A percentile compares a stretch with the other conserved stretches of the same genome.
These are phyloP conservation scores for Ptychodera flava DNA, from an alignment of 35 echinoderm and acorn worm genomes.

Conservation along the genomic window DNA sequence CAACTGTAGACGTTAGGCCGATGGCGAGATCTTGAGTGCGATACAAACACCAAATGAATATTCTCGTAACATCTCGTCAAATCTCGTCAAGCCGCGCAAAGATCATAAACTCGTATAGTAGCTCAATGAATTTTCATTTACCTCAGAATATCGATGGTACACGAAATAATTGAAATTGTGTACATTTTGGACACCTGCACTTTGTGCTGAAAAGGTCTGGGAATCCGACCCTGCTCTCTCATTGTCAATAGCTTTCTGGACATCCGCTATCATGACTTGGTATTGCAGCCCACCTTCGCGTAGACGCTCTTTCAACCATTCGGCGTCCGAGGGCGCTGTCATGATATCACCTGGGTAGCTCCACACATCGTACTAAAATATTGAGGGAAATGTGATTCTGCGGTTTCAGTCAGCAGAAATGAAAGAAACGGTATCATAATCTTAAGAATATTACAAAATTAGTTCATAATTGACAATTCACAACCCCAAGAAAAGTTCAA, in stretches of 20 bases:
- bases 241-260: not conserved
- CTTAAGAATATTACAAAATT: not conserved
- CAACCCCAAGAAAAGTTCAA: not conserved
- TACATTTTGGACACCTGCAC: not conserved
- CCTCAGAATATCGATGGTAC: not conserved
- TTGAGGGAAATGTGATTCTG: not conserved
- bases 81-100: no score
- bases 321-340: not conserved
- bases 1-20: no score
- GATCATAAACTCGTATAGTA: no score
- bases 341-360: not conserved
- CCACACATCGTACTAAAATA: not conserved
- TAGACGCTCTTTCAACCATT: not conserved
- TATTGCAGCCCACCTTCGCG: not conserved
- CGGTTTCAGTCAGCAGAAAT: not conserved
- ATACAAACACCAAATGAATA: no score
- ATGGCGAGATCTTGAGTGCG: no score
- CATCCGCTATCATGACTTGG: not conserved
- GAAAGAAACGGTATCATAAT: not conserved
- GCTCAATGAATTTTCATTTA: no score
- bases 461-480: not conserved
- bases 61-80: no score
- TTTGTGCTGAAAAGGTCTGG: not conserved
- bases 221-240: not conserved
- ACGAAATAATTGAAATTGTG: not conserved